Evolutionary conservation across 2,888 invertebrate genomes (phyloP).

Genomic region (Sesia apiformis): DNA sequence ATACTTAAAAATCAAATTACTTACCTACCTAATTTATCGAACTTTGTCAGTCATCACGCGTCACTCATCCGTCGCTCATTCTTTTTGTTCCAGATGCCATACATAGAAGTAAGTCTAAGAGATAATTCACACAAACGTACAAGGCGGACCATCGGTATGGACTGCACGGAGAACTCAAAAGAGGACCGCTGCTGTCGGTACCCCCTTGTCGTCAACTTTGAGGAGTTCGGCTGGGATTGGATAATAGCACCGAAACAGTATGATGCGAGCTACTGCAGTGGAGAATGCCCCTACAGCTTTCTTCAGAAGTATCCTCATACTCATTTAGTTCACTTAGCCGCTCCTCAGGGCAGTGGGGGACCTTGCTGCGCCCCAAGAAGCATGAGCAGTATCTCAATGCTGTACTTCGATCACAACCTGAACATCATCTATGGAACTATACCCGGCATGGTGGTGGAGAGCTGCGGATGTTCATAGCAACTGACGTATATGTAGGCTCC

Average conservation of each 20-base stretch:
- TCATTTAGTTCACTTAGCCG: slow-evolving; percentile 88
- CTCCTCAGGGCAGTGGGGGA: slow-evolving; percentile 83
- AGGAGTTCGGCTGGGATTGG: slow-evolving; percentile 97
- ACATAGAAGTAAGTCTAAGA: slow-evolving; percentile 65
- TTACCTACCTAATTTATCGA: too few relatives aligned
- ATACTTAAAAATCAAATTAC: too few relatives aligned
- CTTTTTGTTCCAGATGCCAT: slow-evolving; percentile 57
- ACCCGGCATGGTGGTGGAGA: slow-evolving; percentile 95
- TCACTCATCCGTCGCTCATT: not conserved
- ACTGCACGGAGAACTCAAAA: slow-evolving; percentile 86
- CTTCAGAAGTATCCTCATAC: slow-evolving; percentile 91
- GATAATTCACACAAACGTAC: slow-evolving; percentile 76
- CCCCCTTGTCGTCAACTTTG: slow-evolving; percentile 94
- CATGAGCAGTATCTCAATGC: slow-evolving; percentile 90
- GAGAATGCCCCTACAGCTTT: slow-evolving; percentile 93
- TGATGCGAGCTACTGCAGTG: slow-evolving; percentile 96
- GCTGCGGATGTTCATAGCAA: slow-evolving; percentile 90
- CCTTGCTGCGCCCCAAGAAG: slow-evolving; percentile 95
- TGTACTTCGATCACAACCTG: slow-evolving; percentile 92
- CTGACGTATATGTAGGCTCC: slow-evolving; percentile 29
- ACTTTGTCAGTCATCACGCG: too few relatives aligned
- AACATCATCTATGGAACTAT: slow-evolving; percentile 91
- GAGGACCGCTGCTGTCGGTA: slow-evolving; percentile 95
- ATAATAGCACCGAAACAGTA: slow-evolving; percentile 96
- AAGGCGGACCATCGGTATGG: slow-evolving; percentile 85